Evolutionary conservation across 92 coral and sea anemone species (phyloP).

Genomic region (Porites rus): DNA sequence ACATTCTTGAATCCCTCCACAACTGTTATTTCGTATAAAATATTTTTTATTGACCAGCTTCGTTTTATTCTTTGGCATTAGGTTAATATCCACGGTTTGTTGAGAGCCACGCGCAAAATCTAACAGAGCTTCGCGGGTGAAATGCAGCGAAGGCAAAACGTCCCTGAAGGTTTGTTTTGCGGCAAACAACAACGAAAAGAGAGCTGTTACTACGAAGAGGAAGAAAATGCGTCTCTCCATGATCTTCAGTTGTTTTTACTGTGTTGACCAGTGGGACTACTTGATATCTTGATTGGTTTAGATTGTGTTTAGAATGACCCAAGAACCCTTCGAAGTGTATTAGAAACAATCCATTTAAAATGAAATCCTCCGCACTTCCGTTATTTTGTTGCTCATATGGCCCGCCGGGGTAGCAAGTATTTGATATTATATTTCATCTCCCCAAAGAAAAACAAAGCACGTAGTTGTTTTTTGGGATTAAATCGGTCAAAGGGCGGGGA

Average conservation of each 20-base stretch:
- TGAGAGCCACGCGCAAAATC: slow-evolving; percentile 66
- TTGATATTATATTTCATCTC: too few species aligned
- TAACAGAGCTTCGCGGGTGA: slow-evolving; percentile 65
- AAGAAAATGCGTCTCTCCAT: not conserved
- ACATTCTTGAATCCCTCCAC: not conserved
- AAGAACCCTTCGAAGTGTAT: too few species aligned
- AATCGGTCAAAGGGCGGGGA: too few species aligned
- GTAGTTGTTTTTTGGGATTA: too few species aligned
- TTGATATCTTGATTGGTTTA: too few species aligned
- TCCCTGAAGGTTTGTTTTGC: not conserved
- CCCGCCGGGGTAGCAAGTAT: too few species aligned
- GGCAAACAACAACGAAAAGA: not conserved
- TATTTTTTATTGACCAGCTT: not conserved
- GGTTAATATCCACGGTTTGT: slow-evolving; percentile 59
- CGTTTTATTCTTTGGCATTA: slow-evolving; percentile 50
- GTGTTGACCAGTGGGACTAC: too few species aligned
- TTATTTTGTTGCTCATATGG: too few species aligned
- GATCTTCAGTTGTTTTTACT: not conserved
- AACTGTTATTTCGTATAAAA: not conserved
- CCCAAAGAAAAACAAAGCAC: too few species aligned
- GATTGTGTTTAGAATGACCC: too few species aligned
- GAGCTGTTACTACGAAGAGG: not conserved
- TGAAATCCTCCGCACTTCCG: too few species aligned
- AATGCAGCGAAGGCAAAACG: slow-evolving; percentile 28
- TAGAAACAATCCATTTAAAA: too few species aligned